phyloP scores from a whole-genome alignment of 92 coral and sea anemone genomes.

The Zoanthus sociatus region DNA sequence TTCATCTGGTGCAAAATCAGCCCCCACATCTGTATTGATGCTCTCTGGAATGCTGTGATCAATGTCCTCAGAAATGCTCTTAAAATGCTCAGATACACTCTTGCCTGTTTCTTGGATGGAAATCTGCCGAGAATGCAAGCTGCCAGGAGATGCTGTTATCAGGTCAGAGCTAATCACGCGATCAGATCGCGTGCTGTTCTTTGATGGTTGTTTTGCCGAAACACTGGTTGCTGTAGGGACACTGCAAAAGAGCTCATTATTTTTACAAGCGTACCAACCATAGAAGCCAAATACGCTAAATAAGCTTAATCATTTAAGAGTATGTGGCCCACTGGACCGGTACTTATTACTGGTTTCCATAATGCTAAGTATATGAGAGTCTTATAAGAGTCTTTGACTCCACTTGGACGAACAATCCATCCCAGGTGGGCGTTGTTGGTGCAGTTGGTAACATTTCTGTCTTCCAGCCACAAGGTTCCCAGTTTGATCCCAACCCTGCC shows the following conservation, averaged over 20 bases:
- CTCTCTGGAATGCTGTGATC: slow-evolving; percentile 85
- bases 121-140: slow-evolving; percentile 20
- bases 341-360: no score
- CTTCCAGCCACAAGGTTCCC: no score
- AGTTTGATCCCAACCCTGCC: no score
- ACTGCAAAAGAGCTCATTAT: background rate
- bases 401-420: no score
- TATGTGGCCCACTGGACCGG: no score
- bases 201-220: slow-evolving; percentile 10
- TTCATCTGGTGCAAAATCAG: slow-evolving; percentile 57
- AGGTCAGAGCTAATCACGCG: background rate
- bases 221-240: slow-evolving; percentile 46
- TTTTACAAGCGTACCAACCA: no score
- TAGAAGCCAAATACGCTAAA: no score
- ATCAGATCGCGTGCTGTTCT: slow-evolving; percentile 29
- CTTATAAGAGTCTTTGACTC: no score
- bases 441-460: no score
- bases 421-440: no score
- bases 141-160: background rate
- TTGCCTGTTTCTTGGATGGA: slow-evolving; percentile 37
- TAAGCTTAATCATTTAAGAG: no score
- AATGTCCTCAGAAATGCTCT: slow-evolving; percentile 79
- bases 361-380: no score
- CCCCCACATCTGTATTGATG: slow-evolving; percentile 67
- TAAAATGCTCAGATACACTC: slow-evolving; percentile 57